These are phyloP conservation scores for Dendroctonus valens DNA, from an alignment of 1,140 invertebrate genomes.

Conservation along the genomic window DNA sequence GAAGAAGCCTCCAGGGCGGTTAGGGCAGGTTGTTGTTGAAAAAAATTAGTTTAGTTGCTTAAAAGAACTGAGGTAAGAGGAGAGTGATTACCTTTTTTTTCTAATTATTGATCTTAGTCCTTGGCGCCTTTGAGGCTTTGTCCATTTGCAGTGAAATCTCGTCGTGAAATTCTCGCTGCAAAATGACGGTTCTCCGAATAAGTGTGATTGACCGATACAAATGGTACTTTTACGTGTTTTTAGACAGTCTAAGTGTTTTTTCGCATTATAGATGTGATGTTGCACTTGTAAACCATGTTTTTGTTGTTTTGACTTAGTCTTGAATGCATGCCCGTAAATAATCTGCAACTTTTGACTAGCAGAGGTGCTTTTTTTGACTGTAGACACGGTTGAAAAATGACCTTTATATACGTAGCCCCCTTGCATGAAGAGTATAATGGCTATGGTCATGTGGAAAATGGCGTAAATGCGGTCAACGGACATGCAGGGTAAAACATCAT, in stretches of 20 bases:
- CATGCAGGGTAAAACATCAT: constrained; percentile 38
- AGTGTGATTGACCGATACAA: constrained; percentile 40
- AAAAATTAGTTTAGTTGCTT: no score
- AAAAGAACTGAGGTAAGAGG: no score
- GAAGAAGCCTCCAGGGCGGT: neutral
- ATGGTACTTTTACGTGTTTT: constrained; percentile 32
- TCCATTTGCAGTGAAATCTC: no score
- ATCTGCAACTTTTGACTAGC: constrained; percentile 6
- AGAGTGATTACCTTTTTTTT: no score
- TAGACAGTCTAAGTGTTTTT: constrained; percentile 4
- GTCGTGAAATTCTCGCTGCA: neutral
- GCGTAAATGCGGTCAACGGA: constrained; percentile 25
- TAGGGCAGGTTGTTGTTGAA: no score
- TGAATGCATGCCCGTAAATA: no score
- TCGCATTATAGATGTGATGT: neutral
- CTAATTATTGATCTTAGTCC: no score
- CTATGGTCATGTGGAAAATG: constrained; percentile 47
- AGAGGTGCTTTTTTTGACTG: constrained; percentile 1
- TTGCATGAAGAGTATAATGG: constrained; percentile 48
- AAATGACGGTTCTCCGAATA: constrained; percentile 39
- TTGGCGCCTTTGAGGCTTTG: no score
- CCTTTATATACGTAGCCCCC: constrained; percentile 50
- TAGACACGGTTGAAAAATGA: constrained; percentile 37
- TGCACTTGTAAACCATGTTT: constrained; percentile 1
- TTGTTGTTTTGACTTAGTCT: neutral